Evolutionary conservation across 2,797 vertebrate genomes (phyloP).

Genomic region (Chelon auratus): DNA sequence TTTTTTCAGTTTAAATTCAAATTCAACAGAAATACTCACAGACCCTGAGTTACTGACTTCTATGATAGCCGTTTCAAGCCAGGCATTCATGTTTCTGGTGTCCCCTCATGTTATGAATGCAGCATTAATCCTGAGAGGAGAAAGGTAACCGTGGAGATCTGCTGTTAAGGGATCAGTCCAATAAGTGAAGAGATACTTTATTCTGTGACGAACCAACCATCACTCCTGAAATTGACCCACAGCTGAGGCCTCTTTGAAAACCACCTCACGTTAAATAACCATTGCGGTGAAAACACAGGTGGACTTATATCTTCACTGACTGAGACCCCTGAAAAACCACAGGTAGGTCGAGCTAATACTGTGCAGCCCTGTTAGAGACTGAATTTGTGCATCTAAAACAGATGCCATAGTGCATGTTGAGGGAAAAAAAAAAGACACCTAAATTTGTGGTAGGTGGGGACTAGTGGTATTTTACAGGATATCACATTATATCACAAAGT

Average conservation of each 20-base stretch:
- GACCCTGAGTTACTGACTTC: constrained; percentile 61
- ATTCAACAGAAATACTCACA: constrained; percentile 18
- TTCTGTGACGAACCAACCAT: constrained; percentile 34
- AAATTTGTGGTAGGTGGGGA: constrained; percentile 30
- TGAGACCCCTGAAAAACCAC: constrained; percentile 42
- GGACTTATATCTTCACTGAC: constrained; percentile 27
- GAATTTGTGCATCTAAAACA: constrained; percentile 45
- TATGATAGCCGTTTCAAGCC: constrained; percentile 20
- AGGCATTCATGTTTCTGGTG: constrained; percentile 17
- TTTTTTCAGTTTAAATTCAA: not conserved
- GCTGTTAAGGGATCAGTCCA: constrained; percentile 29
- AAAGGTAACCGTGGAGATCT: constrained; percentile 30
- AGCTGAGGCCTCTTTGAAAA: constrained; percentile 28
- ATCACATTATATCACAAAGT: constrained; percentile 59
- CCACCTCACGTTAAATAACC: constrained; percentile 17
- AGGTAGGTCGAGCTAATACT: constrained; percentile 62
- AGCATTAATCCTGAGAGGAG: constrained; percentile 72
- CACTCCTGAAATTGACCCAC: constrained; percentile 36
- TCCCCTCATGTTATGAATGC: constrained; percentile 59
- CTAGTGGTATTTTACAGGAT: constrained; percentile 66
- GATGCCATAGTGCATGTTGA: constrained; percentile 52
- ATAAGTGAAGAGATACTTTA: constrained; percentile 44
- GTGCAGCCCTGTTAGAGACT: constrained; percentile 45
- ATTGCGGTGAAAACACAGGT: constrained; percentile 25
- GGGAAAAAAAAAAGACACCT: constrained; percentile 25